phyloP scores from a whole-genome alignment of 2,888 invertebrate genomes.

The Drepana falcataria region DNA sequence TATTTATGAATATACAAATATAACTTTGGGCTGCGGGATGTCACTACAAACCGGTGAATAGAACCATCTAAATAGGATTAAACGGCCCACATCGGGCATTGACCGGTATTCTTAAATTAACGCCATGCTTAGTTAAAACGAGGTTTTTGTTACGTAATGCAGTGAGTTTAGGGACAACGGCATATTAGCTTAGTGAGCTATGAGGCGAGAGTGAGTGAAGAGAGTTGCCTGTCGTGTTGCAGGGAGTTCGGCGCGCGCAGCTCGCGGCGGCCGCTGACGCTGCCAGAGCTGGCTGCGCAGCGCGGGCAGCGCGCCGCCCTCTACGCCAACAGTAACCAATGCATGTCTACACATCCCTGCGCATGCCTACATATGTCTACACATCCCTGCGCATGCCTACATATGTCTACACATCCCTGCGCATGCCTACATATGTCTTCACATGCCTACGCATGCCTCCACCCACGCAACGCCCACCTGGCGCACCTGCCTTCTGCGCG shows the following conservation, averaged over 20 bases:
- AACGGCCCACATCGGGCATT: no score
- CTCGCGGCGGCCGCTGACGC: conserved; percentile 53
- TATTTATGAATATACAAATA: no score
- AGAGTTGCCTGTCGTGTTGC: conserved; percentile 13
- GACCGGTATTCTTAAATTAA: no score
- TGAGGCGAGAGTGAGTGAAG: not conserved
- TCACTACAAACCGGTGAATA: no score
- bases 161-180: no score
- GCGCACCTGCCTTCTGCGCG: no score
- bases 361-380: not conserved
- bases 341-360: not conserved
- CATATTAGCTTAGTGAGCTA: no score
- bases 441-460: not conserved
- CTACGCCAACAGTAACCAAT: conserved; percentile 60
- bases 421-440: not conserved
- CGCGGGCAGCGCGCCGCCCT: conserved; percentile 58
- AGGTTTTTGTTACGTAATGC: no score
- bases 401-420: not conserved
- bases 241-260: conserved; percentile 50
- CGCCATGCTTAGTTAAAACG: no score
- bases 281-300: conserved; percentile 62
- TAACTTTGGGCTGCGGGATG: no score
- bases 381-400: not conserved
- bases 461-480: no score
- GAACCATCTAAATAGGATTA: no score